Conservation (phyloP, 2,797 vertebrate species). For the Okamejei kenojei region DNA sequence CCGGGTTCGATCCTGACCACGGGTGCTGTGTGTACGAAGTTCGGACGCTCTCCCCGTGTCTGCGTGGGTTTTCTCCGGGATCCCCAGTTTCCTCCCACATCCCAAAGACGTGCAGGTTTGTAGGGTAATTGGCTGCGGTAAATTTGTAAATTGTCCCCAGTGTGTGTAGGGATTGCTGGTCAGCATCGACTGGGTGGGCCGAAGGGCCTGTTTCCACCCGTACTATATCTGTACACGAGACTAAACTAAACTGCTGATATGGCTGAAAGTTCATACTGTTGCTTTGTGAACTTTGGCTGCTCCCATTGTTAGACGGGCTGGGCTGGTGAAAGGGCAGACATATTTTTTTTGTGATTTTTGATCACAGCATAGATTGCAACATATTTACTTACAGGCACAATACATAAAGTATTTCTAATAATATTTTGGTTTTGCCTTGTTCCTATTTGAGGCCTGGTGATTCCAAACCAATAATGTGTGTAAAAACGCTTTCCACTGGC, state of each 20-base stretch:
- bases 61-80: too few species aligned
- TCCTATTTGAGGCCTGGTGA: neutral
- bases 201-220: too few species aligned
- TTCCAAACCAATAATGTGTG: neutral
- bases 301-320: neutral
- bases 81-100: too few species aligned
- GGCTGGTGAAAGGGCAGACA: neutral
- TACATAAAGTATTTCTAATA: neutral
- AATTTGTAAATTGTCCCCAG: too few species aligned
- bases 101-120: too few species aligned
- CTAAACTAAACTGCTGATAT: neutral
- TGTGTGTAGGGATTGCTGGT: too few species aligned
- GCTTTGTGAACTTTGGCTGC: neutral
- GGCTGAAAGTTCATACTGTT: neutral
- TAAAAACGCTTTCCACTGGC: neutral
- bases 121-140: too few species aligned
- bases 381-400: neutral
- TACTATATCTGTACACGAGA: too few species aligned
- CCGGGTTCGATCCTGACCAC: too few species aligned
- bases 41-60: too few species aligned
- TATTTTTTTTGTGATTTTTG: neutral
- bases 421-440: neutral
- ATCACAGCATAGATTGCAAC: neutral
- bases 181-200: too few species aligned
- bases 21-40: too few species aligned